Conservation (phyloP, 2,888 invertebrate genomes). For the Endomychus coccineus region DNA sequence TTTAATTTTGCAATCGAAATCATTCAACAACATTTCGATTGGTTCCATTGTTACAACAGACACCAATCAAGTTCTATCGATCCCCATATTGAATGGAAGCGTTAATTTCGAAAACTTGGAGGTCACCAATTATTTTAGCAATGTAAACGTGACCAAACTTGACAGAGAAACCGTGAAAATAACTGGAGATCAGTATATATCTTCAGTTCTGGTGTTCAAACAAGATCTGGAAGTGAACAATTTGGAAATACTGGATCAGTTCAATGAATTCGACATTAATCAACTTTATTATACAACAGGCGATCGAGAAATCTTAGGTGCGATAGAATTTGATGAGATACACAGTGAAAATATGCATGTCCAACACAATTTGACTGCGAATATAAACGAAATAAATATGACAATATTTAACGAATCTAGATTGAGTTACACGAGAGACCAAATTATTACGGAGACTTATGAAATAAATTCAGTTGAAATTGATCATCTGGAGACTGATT, state of each 20-base stretch:
- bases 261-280: constrained; percentile 39
- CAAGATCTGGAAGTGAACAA: constrained; percentile 31
- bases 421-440: constrained; percentile 36
- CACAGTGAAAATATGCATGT: constrained; percentile 33
- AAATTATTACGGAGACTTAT: constrained; percentile 35
- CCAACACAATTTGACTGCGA: constrained; percentile 38
- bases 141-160: constrained; percentile 42
- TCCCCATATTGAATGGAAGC: constrained; percentile 40
- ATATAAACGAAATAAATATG: constrained; percentile 36
- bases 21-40: constrained; percentile 44
- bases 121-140: constrained; percentile 41
- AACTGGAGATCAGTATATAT: constrained; percentile 39
- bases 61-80: constrained; percentile 44
- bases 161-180: constrained; percentile 41
- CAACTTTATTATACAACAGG: constrained; percentile 30
- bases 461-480: constrained; percentile 35
- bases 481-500: constrained; percentile 24
- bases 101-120: constrained; percentile 44
- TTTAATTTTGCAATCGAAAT: constrained; percentile 39
- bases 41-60: constrained; percentile 46
- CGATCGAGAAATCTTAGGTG: constrained; percentile 19
- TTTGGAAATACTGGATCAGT: constrained; percentile 34
- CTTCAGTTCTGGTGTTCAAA: constrained; percentile 40
- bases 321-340: constrained; percentile 17
- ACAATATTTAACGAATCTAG: constrained; percentile 31